Evolutionary conservation across 2,888 invertebrate genomes (phyloP), one percentile per base, ranked within the genome.

Genomic region (Oxycera nigricornis): DNA sequence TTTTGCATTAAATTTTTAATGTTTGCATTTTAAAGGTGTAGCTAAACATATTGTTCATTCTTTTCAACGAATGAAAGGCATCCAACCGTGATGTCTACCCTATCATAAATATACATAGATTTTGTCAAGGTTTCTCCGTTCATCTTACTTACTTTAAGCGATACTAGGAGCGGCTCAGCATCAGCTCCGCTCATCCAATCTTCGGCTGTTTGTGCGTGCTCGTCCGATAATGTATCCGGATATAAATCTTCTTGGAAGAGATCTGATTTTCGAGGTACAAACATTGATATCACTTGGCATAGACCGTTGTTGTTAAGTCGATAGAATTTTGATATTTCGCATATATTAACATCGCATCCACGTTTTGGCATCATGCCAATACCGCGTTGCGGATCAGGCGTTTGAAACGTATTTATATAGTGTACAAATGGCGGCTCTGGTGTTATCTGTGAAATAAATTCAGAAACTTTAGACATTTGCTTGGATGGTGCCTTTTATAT

Each of bases 331-430:
- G 93, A 89, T 80, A 98, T 95, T 88, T 98, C 98, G 86, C 97
- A 98, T 77, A 92, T 92, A 77, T 92, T 92, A 72, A 97, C 94
- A 87, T 97, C 97, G 86, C 96, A 94, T 77, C 98, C 98, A 80
- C 98, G 90, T 88, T 98, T 98, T 78, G 98, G 97, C 97, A 98
- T 98, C 91, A 96, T 92, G 77, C 95, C 95, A 85, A 96, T 95
- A 82, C 97, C 97, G 87, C 97, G 90, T 86, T 98, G 98, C 70
- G 98, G 98, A 86, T 96, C 95, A n/a, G 96, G 94, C 39, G 97
- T 96, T 88, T 96, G 95, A 89, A 95, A 98, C 80, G 96, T 97
- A 88, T 94, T 97, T 83, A 98, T 95, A 86, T 96, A 98, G 86
- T 97, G 96, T 76, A 97, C 94, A 86, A 95, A 97, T 0, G 97